These are phyloP conservation scores for Pogoniulus pusillus DNA, from an alignment of 2,797 vertebrate genomes.

Conservation along the genomic window DNA sequence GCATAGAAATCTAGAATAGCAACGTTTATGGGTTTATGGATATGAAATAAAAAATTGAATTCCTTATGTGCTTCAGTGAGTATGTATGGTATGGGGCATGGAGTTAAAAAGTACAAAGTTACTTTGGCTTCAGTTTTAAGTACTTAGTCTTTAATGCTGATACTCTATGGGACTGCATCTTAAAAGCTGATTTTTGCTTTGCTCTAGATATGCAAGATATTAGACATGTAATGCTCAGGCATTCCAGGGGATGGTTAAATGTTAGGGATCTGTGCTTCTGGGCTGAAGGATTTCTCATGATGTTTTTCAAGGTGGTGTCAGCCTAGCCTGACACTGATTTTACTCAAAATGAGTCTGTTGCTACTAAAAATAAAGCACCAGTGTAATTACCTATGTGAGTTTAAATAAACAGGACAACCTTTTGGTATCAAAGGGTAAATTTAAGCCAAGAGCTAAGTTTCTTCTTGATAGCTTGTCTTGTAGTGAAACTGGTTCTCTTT, in stretches of 20 bases:
- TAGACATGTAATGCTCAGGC: not conserved
- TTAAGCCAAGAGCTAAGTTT: not conserved
- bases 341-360: not conserved
- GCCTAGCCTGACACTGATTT: not conserved
- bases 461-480: not conserved
- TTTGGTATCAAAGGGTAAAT: not conserved
- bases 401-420: not conserved
- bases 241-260: not conserved
- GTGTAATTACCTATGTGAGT: not conserved
- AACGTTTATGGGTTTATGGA: constrained; percentile 81
- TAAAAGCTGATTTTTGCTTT: not conserved
- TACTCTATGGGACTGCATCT: not conserved
- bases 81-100: constrained; percentile 74
- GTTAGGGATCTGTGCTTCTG: not conserved
- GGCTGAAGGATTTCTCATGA: not conserved
- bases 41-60: constrained; percentile 84
- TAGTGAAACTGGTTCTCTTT: not conserved
- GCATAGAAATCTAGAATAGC: constrained; percentile 80
- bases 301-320: not conserved
- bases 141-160: not conserved
- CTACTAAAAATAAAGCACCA: not conserved
- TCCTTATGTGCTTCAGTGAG: constrained; percentile 80
- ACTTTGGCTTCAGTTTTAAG: constrained; percentile 1
- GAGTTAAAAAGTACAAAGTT: constrained; percentile 3
- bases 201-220: not conserved